Conservation (phyloP, 2,888 invertebrate genomes). For the Diploptera punctata region DNA sequence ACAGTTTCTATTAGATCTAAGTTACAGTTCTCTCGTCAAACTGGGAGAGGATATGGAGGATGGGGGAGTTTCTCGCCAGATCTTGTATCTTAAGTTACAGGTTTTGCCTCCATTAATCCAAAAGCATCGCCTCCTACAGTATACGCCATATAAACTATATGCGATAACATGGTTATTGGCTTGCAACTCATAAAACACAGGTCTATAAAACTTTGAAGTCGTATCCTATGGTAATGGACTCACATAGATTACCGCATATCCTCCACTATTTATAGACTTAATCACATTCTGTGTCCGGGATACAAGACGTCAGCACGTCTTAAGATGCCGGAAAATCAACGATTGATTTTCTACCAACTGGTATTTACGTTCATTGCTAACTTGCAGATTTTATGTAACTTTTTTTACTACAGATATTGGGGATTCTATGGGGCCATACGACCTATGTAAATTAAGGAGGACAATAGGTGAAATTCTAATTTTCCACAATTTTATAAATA, state of each 20-base stretch:
- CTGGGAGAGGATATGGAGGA: no score
- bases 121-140: not conserved
- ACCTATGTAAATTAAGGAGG: no score
- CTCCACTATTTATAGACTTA: slow-evolving; percentile 12
- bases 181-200: not conserved
- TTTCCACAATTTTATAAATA: no score
- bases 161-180: slow-evolving; percentile 12
- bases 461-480: no score
- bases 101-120: not conserved
- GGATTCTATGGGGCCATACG: no score
- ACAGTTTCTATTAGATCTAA: no score
- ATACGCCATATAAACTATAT: not conserved
- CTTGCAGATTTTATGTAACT: no score
- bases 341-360: no score
- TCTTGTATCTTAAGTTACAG: not conserved
- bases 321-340: not conserved
- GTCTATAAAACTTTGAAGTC: slow-evolving; percentile 7
- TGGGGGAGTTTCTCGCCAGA: not conserved
- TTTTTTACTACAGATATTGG: no score
- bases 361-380: no score
- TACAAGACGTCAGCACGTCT: not conserved
- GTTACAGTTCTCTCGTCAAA: no score
- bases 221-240: slow-evolving; percentile 1
- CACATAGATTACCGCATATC: slow-evolving; percentile 3
- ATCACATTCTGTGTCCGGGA: slow-evolving; percentile 4